Conservation (phyloP, 2,888 invertebrate genomes). For the Cheilosia scutellata region DNA sequence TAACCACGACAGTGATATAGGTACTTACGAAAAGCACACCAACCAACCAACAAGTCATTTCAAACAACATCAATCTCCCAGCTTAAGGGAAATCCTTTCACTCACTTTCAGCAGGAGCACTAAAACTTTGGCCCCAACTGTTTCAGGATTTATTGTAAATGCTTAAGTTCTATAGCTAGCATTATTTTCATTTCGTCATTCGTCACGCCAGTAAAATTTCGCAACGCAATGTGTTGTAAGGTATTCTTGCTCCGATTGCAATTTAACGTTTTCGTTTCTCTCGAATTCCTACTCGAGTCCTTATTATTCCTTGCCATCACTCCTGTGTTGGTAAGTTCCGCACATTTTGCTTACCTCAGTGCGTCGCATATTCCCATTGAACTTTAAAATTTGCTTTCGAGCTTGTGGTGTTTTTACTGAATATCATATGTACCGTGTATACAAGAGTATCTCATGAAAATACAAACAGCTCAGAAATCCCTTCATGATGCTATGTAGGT, state of each 20-base stretch:
- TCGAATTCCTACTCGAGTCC: background rate
- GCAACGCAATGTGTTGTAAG: slow-evolving; percentile 33
- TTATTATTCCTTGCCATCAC: background rate
- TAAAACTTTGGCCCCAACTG: slow-evolving; percentile 18
- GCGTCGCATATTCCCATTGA: background rate
- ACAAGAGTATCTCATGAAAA: slow-evolving; percentile 2
- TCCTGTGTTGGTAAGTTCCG: background rate
- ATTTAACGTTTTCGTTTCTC: slow-evolving; percentile 50
- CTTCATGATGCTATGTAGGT: background rate
- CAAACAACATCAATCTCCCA: slow-evolving; percentile 26
- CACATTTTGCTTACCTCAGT: background rate
- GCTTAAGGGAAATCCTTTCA: slow-evolving; percentile 30
- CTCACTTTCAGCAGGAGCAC: slow-evolving; percentile 5
- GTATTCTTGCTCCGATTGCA: slow-evolving; percentile 27
- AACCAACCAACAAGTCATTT: slow-evolving; percentile 21
- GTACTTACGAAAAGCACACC: background rate
- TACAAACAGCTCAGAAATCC: slow-evolving; percentile 25
- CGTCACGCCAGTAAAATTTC: slow-evolving; percentile 43
- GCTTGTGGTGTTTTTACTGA: background rate
- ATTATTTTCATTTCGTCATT: slow-evolving; percentile 49
- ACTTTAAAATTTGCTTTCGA: slow-evolving; percentile 9
- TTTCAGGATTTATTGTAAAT: slow-evolving; percentile 31
- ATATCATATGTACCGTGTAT: background rate
- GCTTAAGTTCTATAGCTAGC: slow-evolving; percentile 19
- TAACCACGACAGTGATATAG: background rate